Percentiles rank a stretch among this genome's conserved stretches.
Evolutionary conservation across 2,797 vertebrate genomes (phyloP).

Genomic region (Chromis chromis): DNA sequence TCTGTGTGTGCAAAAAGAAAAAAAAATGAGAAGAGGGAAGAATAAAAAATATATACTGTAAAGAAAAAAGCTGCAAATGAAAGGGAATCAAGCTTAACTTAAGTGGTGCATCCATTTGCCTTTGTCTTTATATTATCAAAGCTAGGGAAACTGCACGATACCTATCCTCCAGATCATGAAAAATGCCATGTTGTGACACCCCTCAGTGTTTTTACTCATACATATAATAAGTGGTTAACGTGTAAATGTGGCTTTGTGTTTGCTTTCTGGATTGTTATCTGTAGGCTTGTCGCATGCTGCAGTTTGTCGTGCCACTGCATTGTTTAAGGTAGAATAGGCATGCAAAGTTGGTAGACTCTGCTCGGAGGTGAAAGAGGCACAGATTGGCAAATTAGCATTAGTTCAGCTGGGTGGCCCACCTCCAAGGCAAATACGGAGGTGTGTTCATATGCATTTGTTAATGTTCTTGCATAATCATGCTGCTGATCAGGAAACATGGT

Average conservation of each 20-base stretch:
- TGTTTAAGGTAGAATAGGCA: constrained; percentile 53
- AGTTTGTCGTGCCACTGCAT: constrained; percentile 20
- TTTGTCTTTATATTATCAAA: background rate
- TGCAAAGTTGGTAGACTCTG: constrained; percentile 11
- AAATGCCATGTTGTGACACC: background rate
- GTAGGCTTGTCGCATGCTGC: constrained; percentile 27
- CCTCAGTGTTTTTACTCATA: background rate
- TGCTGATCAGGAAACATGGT: constrained; percentile 33
- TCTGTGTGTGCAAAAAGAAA: constrained; percentile 18
- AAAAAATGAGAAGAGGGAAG: constrained; percentile 1
- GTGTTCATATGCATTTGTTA: constrained; percentile 41
- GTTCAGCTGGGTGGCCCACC: constrained; percentile 49
- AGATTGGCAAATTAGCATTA: constrained; percentile 58
- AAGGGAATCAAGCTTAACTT: background rate
- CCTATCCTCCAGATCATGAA: background rate
- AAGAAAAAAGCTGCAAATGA: background rate
- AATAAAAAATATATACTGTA: background rate
- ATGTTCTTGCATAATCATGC: constrained; percentile 45
- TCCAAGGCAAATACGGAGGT: constrained; percentile 33
- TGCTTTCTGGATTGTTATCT: constrained; percentile 37
- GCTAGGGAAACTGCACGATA: background rate
- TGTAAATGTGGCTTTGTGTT: background rate
- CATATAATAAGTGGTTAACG: background rate
- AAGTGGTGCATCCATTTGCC: background rate
- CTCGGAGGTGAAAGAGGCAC: constrained; percentile 44